Evolutionary conservation across 2,113 vertebrate genomes (phyloP), one percentile per base, ranked within the genome.

Genomic region (Phalacrocorax pelagicus): DNA sequence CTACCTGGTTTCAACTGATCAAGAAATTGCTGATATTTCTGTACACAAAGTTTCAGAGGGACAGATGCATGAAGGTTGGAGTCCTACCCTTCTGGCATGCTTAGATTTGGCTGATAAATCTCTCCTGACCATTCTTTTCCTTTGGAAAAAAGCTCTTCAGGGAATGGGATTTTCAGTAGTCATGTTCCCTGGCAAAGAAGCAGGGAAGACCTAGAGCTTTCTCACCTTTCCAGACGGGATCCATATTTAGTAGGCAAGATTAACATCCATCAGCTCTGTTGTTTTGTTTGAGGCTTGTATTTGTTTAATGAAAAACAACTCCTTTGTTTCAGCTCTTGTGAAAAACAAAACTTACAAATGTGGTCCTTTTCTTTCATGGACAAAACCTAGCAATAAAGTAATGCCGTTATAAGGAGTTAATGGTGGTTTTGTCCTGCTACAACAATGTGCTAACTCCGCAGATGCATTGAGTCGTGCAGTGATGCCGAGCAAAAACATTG

Each of bases 21-120:
- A 96, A 97, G 91, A 95, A 96, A 83, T 88, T 1, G 0, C 67
- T 96, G 89, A 95, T 97, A 97, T 97, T 97, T 97, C 96, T 96
- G 58, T 59, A 59, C 95, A 95, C 87, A 96, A 97, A 96, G 94
- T 82, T 95, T 80, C 84, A 36, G 59, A 78, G 74, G 92, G 81
- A 91, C 81, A 92, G 63, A 42, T 91, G 94, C 94, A 94, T 96
- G 97, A 91, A 91, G 71, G 67, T 58, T 94, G 84, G 84, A 92
- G 89, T 86, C 70, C 55, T 85, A 52, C 82, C 58, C n/a, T 93
- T 91, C 89, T 97, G 91, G 94, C 94, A 93, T 95, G 94, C 74
- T 85, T 90, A 77, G 51, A 83, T 85, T 58, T 77, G 63, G n/a
- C 92, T 96, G 79, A 91, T 66, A 73, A 92, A 85, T 91, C 66